phyloP scores from a whole-genome alignment of 2,888 invertebrate species.

The Plebejus anna region DNA sequence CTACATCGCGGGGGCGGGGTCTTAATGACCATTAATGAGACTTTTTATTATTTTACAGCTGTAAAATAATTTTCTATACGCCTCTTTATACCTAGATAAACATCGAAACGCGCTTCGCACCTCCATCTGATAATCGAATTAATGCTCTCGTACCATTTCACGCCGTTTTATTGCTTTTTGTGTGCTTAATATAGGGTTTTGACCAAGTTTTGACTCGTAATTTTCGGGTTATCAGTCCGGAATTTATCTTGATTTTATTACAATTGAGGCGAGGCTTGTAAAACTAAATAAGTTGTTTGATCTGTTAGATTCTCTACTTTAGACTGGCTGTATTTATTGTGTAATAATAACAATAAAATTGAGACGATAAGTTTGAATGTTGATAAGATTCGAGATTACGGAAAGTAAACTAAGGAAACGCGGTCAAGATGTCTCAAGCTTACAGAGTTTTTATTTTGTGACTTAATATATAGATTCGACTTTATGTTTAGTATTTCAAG shows the following conservation, averaged over 20 bases:
- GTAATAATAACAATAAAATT: slow-evolving; percentile 12
- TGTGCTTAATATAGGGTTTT: slow-evolving; percentile 68
- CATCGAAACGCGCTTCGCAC: slow-evolving; percentile 79
- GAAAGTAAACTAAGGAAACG: not conserved
- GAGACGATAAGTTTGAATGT: not conserved
- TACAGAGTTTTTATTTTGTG: not conserved
- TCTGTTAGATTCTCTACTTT: slow-evolving; percentile 14
- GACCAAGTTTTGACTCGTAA: slow-evolving; percentile 67
- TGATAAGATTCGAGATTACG: not conserved
- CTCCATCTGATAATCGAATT: slow-evolving; percentile 80
- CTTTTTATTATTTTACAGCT: slow-evolving; percentile 77
- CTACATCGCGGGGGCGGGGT: slow-evolving; percentile 70
- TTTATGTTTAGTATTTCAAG: not conserved
- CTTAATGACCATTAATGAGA: slow-evolving; percentile 78
- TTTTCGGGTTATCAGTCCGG: slow-evolving; percentile 72
- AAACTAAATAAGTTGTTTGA: slow-evolving; percentile 27
- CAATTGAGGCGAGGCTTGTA: slow-evolving; percentile 35
- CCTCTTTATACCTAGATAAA: slow-evolving; percentile 79
- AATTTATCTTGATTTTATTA: slow-evolving; percentile 65
- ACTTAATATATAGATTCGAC: not conserved
- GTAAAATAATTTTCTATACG: slow-evolving; percentile 78
- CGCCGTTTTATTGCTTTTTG: slow-evolving; percentile 76
- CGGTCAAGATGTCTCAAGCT: not conserved
- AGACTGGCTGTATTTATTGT: slow-evolving; percentile 11
- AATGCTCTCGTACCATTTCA: slow-evolving; percentile 76